A percentile compares a stretch with the other conserved stretches of the same genome.
These are phyloP conservation scores for Antidorcas marsupialis DNA, from an alignment of 2,113 vertebrate species.

Conservation along the genomic window DNA sequence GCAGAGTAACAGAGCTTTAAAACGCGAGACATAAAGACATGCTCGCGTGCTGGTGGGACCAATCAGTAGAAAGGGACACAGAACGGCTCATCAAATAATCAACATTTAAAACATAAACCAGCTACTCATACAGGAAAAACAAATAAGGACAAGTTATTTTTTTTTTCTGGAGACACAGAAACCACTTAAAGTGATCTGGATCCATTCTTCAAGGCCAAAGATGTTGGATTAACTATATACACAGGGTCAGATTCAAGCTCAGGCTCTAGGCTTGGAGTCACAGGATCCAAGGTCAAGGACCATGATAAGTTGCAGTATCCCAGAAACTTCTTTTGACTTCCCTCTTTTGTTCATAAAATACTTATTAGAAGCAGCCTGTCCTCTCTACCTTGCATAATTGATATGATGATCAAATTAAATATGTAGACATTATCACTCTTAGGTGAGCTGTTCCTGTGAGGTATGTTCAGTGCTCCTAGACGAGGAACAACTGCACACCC, in stretches of 20 bases:
- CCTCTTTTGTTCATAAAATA: not conserved
- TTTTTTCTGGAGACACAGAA: not conserved
- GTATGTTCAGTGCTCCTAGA: not conserved
- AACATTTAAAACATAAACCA: constrained; percentile 13
- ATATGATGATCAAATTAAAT: not conserved
- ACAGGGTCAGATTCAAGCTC: not conserved
- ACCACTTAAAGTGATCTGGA: not conserved
- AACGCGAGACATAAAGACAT: not conserved
- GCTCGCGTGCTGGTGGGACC: not conserved
- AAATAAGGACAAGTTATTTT: not conserved
- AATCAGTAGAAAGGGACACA: not conserved
- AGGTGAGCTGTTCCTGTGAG: not conserved
- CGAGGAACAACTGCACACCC: not conserved
- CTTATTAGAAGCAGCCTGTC: not conserved
- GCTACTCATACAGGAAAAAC: not conserved
- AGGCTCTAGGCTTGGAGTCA: not conserved
- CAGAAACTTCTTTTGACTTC: not conserved
- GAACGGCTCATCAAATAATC: not conserved
- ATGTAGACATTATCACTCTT: not conserved
- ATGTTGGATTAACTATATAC: not conserved
- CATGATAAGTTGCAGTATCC: not conserved
- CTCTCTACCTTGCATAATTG: not conserved
- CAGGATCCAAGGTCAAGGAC: not conserved
- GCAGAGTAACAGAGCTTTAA: not conserved
- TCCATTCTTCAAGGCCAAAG: not conserved